A percentile compares a stretch with the other conserved stretches of the same genome.
These are phyloP conservation scores for Drosophila littoralis DNA, from an alignment of 1,140 invertebrate species.

Conservation along the genomic window DNA sequence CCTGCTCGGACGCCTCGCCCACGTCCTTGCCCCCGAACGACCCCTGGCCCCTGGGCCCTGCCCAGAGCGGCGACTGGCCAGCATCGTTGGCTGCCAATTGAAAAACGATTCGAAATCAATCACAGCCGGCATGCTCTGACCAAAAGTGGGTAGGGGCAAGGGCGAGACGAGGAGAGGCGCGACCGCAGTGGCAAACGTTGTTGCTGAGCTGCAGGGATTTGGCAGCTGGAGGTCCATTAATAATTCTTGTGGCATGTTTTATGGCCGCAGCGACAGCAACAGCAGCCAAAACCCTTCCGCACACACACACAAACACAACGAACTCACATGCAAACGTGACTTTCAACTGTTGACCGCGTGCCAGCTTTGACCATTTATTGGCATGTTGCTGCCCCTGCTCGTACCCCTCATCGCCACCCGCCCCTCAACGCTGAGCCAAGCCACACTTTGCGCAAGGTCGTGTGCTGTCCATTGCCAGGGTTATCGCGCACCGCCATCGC, in stretches of 20 bases:
- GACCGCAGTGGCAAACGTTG: conserved; percentile 27
- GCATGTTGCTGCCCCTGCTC: conserved; percentile 52
- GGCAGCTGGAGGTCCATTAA: conserved; percentile 71
- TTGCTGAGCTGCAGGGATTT: conserved; percentile 24
- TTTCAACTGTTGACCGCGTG: conserved; percentile 75
- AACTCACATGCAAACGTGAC: conserved; percentile 73
- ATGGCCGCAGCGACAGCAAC: conserved; percentile 41
- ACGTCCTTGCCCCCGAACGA: neutral
- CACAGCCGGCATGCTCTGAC: conserved; percentile 57
- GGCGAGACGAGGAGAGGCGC: conserved; percentile 10
- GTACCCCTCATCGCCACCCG: neutral
- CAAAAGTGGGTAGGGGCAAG: neutral
- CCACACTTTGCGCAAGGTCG: conserved; percentile 42
- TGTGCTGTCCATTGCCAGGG: conserved; percentile 39
- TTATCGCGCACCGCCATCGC: conserved; percentile 56
- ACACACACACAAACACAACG: conserved; percentile 7
- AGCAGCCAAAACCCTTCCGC: conserved; percentile 44
- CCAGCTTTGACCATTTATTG: conserved; percentile 73
- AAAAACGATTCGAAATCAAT: conserved; percentile 84
- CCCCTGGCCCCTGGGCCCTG: neutral
- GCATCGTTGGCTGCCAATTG: conserved; percentile 66
- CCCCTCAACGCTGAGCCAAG: too few relatives aligned
- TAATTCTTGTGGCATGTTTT: conserved; percentile 82
- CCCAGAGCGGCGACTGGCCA: conserved; percentile 4
- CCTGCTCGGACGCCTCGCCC: conserved; percentile 33